phyloP scores from a whole-genome alignment of 1,140 invertebrate species.

The Teleopsis dalmanni region DNA sequence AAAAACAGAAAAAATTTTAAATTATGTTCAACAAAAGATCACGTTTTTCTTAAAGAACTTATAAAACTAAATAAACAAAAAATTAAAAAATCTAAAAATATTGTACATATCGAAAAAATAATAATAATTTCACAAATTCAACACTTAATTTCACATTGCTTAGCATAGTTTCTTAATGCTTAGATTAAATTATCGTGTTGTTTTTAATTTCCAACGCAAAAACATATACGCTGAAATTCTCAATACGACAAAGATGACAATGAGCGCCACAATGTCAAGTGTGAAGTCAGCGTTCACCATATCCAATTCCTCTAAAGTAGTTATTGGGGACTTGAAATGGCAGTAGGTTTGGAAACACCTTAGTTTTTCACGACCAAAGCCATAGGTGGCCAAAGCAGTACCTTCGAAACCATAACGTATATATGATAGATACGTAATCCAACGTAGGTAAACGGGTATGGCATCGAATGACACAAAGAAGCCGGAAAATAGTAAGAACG shows the following conservation, averaged over 20 bases:
- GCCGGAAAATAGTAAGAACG: constrained; percentile 88
- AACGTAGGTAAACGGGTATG: constrained; percentile 88
- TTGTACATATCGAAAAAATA: no score
- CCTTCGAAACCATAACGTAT: constrained; percentile 94
- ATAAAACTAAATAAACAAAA: no score
- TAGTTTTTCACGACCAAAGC: constrained; percentile 71
- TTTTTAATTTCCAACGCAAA: constrained; percentile 77
- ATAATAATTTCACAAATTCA: no score
- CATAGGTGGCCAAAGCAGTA: constrained; percentile 87
- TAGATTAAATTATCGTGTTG: constrained; percentile 60
- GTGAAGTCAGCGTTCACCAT: constrained; percentile 69
- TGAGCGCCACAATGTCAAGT: constrained; percentile 72
- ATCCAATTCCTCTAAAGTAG: constrained; percentile 86
- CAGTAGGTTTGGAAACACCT: constrained; percentile 76
- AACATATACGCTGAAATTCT: constrained; percentile 86
- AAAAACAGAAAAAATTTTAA: no score
- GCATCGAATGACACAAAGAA: constrained; percentile 97
- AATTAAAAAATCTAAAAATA: no score
- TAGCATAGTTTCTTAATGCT: no score
- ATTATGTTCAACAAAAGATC: no score
- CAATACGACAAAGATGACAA: constrained; percentile 80
- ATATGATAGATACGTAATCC: constrained; percentile 94
- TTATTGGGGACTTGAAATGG: constrained; percentile 79
- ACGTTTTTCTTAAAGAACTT: no score
- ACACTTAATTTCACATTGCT: no score